A percentile compares a stretch with the other conserved stretches of the same genome.
These are phyloP conservation scores for Macheiramphus alcinus DNA, from an alignment of 2,113 vertebrate genomes.

Conservation along the genomic window DNA sequence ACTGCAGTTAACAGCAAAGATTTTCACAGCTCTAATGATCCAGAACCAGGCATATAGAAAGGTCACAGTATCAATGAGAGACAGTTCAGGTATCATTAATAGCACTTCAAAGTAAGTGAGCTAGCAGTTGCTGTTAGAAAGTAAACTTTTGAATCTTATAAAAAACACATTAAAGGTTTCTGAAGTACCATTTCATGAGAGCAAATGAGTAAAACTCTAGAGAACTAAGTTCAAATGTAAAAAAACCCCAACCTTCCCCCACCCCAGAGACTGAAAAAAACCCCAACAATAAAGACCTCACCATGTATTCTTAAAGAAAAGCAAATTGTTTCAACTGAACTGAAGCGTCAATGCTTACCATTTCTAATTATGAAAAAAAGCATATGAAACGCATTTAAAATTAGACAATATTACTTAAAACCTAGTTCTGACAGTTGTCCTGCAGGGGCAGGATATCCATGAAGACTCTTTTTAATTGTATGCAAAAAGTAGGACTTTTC, in stretches of 20 bases:
- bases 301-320: background rate
- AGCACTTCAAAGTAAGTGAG: background rate
- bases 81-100: background rate
- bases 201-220: background rate
- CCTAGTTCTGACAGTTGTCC: background rate
- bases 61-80: background rate
- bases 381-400: background rate
- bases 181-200: background rate
- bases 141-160: background rate
- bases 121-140: background rate
- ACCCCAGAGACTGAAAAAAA: background rate
- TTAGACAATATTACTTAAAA: background rate
- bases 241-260: fast-evolving
- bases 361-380: background rate
- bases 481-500: background rate
- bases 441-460: background rate
- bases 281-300: background rate
- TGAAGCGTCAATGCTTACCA: background rate
- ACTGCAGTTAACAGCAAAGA: background rate
- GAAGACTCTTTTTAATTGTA: background rate
- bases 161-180: background rate
- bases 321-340: background rate
- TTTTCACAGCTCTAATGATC: background rate
- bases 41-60: background rate
- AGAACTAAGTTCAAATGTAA: background rate